Conservation (phyloP, 1,140 invertebrate species). For the Uloborus diversus region DNA sequence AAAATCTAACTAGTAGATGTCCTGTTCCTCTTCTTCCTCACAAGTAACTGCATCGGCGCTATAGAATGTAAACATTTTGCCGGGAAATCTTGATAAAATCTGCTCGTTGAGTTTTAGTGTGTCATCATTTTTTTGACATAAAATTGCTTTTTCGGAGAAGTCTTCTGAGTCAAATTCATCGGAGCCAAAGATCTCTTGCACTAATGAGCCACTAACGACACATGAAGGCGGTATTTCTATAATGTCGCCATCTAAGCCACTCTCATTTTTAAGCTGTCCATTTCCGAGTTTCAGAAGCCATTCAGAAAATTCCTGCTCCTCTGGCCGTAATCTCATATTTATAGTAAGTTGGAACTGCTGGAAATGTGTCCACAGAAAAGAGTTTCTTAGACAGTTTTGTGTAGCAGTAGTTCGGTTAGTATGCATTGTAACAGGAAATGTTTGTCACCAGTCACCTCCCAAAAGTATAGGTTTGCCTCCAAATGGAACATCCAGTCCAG, state of each 20-base stretch:
- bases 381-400: not conserved
- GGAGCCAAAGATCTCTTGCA: no score
- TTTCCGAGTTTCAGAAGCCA: not conserved
- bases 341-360: no score
- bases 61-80: no score
- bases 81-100: no score
- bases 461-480: not conserved
- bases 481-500: not conserved
- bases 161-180: not conserved
- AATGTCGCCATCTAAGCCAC: not conserved
- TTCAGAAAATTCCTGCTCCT: not conserved
- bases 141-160: not conserved
- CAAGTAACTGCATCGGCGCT: not conserved
- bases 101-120: no score
- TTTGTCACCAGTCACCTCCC: not conserved
- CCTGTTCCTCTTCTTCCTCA: not conserved
- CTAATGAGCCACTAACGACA: no score
- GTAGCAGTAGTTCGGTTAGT: not conserved
- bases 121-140: no score
- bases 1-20: constrained; percentile 60
- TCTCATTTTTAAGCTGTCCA: not conserved
- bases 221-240: not conserved
- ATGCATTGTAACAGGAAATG: not conserved
- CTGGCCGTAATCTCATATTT: not conserved
- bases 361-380: no score